A percentile compares a stretch with the other conserved stretches of the same genome.
These are phyloP conservation scores for Octopus sinensis DNA, from an alignment of 1,140 invertebrate species.

Conservation along the genomic window DNA sequence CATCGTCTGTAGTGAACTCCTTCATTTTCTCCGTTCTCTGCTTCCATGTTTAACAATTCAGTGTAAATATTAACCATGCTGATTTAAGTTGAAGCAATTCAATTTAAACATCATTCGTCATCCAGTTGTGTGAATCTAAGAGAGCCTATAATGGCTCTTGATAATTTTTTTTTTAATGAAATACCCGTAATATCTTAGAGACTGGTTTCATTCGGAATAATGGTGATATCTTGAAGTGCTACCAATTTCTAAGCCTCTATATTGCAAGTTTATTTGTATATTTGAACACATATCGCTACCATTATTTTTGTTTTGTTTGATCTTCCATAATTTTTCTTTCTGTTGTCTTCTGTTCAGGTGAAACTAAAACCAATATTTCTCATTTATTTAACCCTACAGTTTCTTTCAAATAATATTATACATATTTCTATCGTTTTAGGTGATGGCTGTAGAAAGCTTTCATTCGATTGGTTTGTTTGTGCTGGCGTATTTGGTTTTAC, in stretches of 20 bases:
- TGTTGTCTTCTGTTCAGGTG: background rate
- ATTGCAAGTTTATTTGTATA: background rate
- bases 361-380: background rate
- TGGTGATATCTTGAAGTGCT: background rate
- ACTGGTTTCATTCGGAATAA: background rate
- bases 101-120: too few species aligned
- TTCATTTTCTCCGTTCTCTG: too few species aligned
- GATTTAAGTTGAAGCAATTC: too few species aligned
- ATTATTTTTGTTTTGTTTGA: background rate
- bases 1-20: too few species aligned
- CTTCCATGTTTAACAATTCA: too few species aligned
- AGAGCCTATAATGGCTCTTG: too few species aligned
- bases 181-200: too few species aligned
- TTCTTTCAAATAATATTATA: background rate
- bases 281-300: background rate
- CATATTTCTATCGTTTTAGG: background rate
- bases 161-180: too few species aligned
- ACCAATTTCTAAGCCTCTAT: background rate
- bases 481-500: background rate
- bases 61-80: too few species aligned
- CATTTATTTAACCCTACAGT: background rate
- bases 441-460: background rate
- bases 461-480: constrained; percentile 1
- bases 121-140: too few species aligned
- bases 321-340: background rate